Conservation (phyloP, 2,113 vertebrate species). For the Grus americana region DNA sequence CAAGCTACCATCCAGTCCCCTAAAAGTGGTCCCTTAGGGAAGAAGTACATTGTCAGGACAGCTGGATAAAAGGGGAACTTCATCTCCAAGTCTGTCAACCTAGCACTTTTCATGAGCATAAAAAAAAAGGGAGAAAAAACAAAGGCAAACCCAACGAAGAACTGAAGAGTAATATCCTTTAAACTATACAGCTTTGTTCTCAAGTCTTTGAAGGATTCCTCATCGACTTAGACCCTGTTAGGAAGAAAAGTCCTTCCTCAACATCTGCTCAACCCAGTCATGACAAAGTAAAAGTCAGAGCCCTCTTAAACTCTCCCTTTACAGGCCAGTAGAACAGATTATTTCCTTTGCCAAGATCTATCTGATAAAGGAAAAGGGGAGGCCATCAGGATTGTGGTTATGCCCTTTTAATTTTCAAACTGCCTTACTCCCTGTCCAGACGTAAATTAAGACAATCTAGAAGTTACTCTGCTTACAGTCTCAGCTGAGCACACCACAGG, state of each 20-base stretch:
- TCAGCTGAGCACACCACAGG: not conserved
- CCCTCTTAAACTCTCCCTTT: not conserved
- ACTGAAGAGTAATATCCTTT: not conserved
- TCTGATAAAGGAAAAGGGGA: not conserved
- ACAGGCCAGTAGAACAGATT: not conserved
- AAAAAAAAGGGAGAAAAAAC: slow-evolving; percentile 36
- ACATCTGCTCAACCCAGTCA: not conserved
- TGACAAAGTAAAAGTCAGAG: not conserved
- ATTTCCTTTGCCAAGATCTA: not conserved
- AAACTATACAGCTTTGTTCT: not conserved
- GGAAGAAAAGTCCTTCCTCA: not conserved
- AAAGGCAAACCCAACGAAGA: not conserved
- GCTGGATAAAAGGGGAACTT: slow-evolving; percentile 39
- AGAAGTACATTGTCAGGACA: slow-evolving; percentile 32
- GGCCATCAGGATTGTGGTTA: not conserved
- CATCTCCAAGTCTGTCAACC: slow-evolving; percentile 24
- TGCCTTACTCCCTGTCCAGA: not conserved
- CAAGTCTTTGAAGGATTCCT: not conserved
- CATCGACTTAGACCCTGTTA: not conserved
- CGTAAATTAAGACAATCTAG: not conserved
- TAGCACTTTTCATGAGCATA: slow-evolving; percentile 8
- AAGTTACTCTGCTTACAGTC: not conserved
- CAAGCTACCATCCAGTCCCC: slow-evolving; percentile 35
- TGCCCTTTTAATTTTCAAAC: slow-evolving; percentile 6
- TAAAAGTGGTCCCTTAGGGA: slow-evolving; percentile 45